Evolutionary conservation across 2,797 vertebrate species (phyloP), one percentile per base, ranked within the genome.

Genomic region (Mormyrus proboscirostris): DNA sequence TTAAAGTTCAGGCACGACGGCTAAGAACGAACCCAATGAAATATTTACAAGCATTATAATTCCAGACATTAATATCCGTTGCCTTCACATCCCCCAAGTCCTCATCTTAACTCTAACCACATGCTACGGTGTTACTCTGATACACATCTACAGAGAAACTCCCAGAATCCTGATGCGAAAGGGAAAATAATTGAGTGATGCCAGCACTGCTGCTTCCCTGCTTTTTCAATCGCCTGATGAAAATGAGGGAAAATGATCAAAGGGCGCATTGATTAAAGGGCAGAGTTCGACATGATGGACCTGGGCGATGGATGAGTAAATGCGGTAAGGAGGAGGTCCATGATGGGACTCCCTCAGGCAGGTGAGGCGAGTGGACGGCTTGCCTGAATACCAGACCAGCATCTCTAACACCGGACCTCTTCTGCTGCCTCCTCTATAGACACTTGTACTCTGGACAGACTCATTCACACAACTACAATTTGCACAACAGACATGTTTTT

Each of bases 81-180:
- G 19, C 90, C 62, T 88, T 92, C 90, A 91, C 90, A 91, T 89
- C 57, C 25, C 57, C 69, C 53, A 82, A 51, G 91, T 88, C 89
- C 69, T 76, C 90, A 41, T 51, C 65, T 79, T 33, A 85, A 65
- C 59, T 19, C 29, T 91, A 62, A 89, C 92, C 90, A 92, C 88
- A 88, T 93, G 93, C 95, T 91, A 92, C 91, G 91, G 94, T 92
- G 93, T 92, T 92, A 92, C 94, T 93, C 92, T 93, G 93, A 93
- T 93, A 93, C 25, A 33, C 4, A 14, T 33, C 85, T 22, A 51
- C 33, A 2, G 4, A 59, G 53, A 59, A 87, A 59, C 51, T 38
- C 4, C 3, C 14, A 5, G 33, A 87, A 59, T 87, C 86, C 16
- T 59, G 86, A 59, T 53, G 50, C 1, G 29, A 53, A 53, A 55